Conservation (phyloP, 1,140 invertebrate species). For the Drosophila ogumai region DNA sequence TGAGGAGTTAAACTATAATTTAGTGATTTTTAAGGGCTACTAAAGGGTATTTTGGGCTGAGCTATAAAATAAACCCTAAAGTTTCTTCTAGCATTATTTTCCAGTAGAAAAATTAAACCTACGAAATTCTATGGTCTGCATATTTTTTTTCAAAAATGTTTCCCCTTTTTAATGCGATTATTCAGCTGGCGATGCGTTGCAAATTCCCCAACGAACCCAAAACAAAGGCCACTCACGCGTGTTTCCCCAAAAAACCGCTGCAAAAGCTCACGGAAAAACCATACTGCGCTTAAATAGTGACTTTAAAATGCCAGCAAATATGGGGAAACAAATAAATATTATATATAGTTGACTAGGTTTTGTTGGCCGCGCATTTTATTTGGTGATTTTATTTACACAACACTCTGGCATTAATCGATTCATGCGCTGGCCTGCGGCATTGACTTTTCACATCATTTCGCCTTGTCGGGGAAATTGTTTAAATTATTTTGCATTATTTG, state of each 20-base stretch:
- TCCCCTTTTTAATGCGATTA: constrained; percentile 32
- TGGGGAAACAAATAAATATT: constrained; percentile 18
- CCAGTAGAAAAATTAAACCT: too few species aligned
- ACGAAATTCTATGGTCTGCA: not conserved
- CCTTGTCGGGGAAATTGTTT: constrained; percentile 50
- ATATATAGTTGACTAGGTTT: not conserved
- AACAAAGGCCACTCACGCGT: constrained; percentile 50
- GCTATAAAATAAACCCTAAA: not conserved
- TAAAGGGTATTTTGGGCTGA: not conserved
- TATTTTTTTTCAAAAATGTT: not conserved
- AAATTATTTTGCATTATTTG: constrained; percentile 57
- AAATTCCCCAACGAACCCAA: constrained; percentile 31
- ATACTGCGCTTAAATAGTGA: constrained; percentile 28
- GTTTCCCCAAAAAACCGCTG: constrained; percentile 23
- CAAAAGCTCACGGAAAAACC: constrained; percentile 14
- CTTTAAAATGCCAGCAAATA: constrained; percentile 36
- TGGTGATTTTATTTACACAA: constrained; percentile 62
- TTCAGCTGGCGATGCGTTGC: constrained; percentile 30
- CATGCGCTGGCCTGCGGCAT: constrained; percentile 53
- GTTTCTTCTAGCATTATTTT: not conserved
- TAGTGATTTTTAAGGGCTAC: not conserved
- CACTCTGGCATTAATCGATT: constrained; percentile 76
- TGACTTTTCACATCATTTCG: constrained; percentile 64
- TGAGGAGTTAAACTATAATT: constrained; percentile 24
- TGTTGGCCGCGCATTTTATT: constrained; percentile 10